Percentiles rank a stretch among this genome's conserved stretches.
Conservation (phyloP, 2,888 invertebrate genomes). For the Anodontia alba region DNA sequence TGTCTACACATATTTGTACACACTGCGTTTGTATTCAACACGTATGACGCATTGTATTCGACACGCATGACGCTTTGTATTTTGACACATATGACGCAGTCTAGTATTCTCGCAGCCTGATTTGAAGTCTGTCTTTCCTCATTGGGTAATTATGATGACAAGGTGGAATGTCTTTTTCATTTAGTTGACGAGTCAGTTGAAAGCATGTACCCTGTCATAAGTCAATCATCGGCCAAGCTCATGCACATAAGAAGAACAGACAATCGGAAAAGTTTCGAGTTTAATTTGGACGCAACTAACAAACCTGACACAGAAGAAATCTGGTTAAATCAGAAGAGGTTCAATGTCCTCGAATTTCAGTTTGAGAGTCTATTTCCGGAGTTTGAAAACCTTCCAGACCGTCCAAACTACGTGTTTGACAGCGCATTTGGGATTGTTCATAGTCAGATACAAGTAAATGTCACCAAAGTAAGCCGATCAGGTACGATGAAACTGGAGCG, state of each 20-base stretch:
- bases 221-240: slow-evolving; percentile 31
- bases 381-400: slow-evolving; percentile 26
- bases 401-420: slow-evolving; percentile 42
- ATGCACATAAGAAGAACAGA: slow-evolving; percentile 15
- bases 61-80: too few species aligned
- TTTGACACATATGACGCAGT: too few species aligned
- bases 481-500: too few species aligned
- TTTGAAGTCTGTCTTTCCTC: too few species aligned
- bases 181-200: slow-evolving; percentile 15
- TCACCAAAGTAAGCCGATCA: too few species aligned
- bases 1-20: too few species aligned
- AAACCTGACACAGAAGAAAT: background rate
- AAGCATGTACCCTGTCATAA: slow-evolving; percentile 31
- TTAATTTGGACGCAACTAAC: slow-evolving; percentile 40
- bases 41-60: too few species aligned
- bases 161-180: too few species aligned
- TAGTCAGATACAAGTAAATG: background rate
- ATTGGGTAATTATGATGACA: too few species aligned
- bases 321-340: slow-evolving; percentile 41
- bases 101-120: too few species aligned
- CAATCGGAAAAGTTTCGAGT: slow-evolving; percentile 19
- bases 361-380: slow-evolving; percentile 28
- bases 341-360: slow-evolving; percentile 44
- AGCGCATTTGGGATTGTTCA: slow-evolving; percentile 34
- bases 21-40: too few species aligned